Base-by-base conservation (phyloP, 1,140 invertebrate genomes). In the Amphibalanus amphitrite region DNA sequence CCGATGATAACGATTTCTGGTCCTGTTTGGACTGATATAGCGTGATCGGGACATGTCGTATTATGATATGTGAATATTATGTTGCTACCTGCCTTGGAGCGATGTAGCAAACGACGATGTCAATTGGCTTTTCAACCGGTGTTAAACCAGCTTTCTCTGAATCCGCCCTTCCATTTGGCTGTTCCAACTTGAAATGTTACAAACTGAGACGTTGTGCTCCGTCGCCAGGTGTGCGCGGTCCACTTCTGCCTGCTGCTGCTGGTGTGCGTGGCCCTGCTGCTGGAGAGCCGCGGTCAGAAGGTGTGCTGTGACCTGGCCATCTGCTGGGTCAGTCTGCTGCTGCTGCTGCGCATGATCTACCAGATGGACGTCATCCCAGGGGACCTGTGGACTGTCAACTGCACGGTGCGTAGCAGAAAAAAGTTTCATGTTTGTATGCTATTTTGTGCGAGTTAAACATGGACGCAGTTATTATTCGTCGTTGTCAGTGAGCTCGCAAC, bases 311-410 rank as follows among this genome's bases (percentile, higher is more conserved):
- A 28, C 65, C 10, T 67, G 23, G 65, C 65, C 28, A 26, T 67
- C 26, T 67, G 65, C 65, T 67, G 65, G 65, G 10, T 67, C 26
- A 28, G 90, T n/a, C 74, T 92, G 3, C 84, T 98, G 28, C 84
- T 97, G 71, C 85, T 98, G 69, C 83, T 86, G 0, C 93, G 95
- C 80, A 98, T 98, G 94, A 87, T 97, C 20, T 98, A 95, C 80
- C 95, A 98, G 82, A 91, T 98, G 70, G 85, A 91, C 68, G 91
- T 95, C 75, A 90, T 97, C 69, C 81, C 89, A 74, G 89, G 90
- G 78, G 79, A 79, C 69, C 71, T 59, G 29, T 73, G 72, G 70
- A 73, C 73, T 10, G 69, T 74, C 30, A 75, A 76, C 71, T 76
- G 75, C 69, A 71, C 75, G 29, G 75, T 76, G 78, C 28, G 75